Conservation (phyloP, 2,888 invertebrate species). For the Torymus tubicola region DNA sequence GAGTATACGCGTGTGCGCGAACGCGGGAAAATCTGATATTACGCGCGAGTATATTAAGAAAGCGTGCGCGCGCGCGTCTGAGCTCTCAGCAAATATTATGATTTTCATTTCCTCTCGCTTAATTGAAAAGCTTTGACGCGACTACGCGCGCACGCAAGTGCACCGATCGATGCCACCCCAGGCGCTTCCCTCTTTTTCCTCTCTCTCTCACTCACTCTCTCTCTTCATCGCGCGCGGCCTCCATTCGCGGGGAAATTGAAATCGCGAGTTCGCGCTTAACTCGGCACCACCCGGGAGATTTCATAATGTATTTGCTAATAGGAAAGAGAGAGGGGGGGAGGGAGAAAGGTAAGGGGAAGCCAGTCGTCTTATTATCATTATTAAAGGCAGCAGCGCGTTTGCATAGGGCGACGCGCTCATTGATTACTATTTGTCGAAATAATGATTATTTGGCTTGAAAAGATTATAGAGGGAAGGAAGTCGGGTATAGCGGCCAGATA, state of each 20-base stretch:
- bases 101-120: conserved; percentile 50
- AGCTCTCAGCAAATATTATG: conserved; percentile 47
- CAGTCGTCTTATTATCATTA: conserved; percentile 26
- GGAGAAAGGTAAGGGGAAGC: conserved; percentile 46
- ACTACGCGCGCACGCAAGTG: conserved; percentile 36
- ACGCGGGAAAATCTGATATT: conserved; percentile 28
- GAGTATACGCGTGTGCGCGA: no score
- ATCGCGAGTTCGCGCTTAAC: conserved; percentile 25
- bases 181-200: background rate
- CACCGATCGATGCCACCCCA: conserved; percentile 38
- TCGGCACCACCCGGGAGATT: conserved; percentile 11
- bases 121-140: conserved; percentile 55
- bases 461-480: no score
- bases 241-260: conserved; percentile 40
- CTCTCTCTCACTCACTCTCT: background rate
- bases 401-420: background rate
- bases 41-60: conserved; percentile 32
- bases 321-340: no score
- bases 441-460: no score
- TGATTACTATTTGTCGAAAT: no score
- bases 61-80: conserved; percentile 5
- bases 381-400: background rate
- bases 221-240: background rate
- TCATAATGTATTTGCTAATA: conserved; percentile 46
- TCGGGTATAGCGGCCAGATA: no score